A percentile compares a stretch with the other conserved stretches of the same genome.
Evolutionary conservation across 1,140 invertebrate species (phyloP).

Genomic region (Eriosoma lanigerum): DNA sequence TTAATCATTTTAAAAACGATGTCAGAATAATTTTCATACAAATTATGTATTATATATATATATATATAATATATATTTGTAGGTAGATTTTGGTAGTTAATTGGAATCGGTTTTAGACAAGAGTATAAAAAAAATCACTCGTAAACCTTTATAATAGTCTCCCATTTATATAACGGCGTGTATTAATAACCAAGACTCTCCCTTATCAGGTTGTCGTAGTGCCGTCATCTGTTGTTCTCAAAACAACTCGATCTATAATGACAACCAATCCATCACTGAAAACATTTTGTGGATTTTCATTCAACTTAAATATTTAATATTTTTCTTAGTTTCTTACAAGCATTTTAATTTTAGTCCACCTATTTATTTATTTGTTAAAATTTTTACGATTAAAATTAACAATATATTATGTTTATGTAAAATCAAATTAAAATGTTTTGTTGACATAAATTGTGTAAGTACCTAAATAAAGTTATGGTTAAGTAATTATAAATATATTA

Average conservation of each 20-base stretch:
- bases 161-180: conserved; percentile 49
- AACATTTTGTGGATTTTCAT: conserved; percentile 39
- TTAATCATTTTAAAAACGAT: conserved; percentile 39
- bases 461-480: too few relatives aligned
- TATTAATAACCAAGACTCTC: conserved; percentile 47
- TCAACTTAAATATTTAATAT: conserved; percentile 40
- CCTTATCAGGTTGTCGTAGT: conserved; percentile 50
- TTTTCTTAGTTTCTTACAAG: conserved; percentile 25
- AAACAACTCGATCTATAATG: conserved; percentile 45
- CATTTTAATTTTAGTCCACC: neutral
- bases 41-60: neutral
- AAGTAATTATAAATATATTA: too few relatives aligned
- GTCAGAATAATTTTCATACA: conserved; percentile 27
- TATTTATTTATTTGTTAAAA: neutral
- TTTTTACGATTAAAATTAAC: neutral
- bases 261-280: conserved; percentile 37
- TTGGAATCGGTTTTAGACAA: conserved; percentile 43
- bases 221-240: conserved; percentile 51
- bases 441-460: too few relatives aligned
- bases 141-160: conserved; percentile 48
- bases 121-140: conserved; percentile 28
- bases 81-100: conserved; percentile 35
- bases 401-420: neutral
- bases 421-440: neutral
- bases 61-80: neutral